These are phyloP conservation scores for Mormoops blainvillei DNA, from an alignment of 2,113 vertebrate genomes.

Conservation along the genomic window DNA sequence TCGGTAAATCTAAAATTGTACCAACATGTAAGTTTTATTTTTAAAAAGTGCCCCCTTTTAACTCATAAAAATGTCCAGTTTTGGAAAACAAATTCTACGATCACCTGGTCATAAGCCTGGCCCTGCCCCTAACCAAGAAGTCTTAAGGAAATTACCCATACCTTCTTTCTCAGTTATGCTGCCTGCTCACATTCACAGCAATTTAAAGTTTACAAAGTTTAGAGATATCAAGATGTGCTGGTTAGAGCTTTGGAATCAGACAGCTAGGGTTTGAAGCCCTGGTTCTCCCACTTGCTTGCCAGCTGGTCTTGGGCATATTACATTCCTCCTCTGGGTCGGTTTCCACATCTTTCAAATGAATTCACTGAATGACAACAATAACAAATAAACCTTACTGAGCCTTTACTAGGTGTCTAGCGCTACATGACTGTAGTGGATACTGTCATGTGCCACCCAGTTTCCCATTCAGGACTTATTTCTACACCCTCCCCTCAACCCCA, in stretches of 20 bases:
- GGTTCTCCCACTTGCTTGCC: neutral
- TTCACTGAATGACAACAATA: neutral
- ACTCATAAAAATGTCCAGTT: neutral
- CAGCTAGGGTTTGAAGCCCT: neutral
- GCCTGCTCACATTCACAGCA: neutral
- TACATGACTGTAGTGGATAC: neutral
- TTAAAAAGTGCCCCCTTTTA: neutral
- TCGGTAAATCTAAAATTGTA: neutral
- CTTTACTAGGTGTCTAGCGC: neutral
- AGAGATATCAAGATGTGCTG: neutral
- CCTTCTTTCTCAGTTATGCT: neutral
- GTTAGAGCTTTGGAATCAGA: neutral
- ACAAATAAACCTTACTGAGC: neutral
- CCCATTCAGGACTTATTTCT: neutral
- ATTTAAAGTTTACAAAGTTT: neutral
- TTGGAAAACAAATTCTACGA: neutral
- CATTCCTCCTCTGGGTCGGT: neutral
- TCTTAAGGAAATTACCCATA: neutral
- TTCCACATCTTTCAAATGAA: neutral
- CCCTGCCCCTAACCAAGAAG: neutral
- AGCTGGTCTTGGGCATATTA: neutral
- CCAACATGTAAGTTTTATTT: neutral
- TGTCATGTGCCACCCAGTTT: neutral
- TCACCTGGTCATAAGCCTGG: neutral
- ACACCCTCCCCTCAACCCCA: neutral